Evolutionary conservation across 1,140 invertebrate genomes (phyloP).

Genomic region (Aphelenchoides besseyi): DNA sequence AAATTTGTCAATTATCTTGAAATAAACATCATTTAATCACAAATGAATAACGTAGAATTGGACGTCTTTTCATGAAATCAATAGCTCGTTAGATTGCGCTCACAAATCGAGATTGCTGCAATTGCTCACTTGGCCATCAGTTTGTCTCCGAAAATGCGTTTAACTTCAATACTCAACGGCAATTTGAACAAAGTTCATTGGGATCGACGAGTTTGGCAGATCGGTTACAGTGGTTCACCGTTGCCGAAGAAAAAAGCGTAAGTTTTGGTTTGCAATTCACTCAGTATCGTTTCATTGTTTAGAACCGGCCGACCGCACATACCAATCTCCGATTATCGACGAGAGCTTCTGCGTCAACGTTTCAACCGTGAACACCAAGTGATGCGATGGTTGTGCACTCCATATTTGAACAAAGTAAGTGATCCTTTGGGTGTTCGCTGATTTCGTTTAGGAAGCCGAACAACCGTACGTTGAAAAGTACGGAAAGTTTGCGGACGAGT

Average conservation of each 20-base stretch:
- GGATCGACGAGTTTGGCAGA: conserved; percentile 61
- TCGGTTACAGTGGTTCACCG: conserved; percentile 56
- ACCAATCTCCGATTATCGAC: conserved; percentile 33
- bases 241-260: conserved; percentile 56
- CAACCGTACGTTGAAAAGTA: conserved; percentile 43
- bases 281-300: conserved; percentile 18
- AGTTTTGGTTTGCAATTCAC: conserved; percentile 23
- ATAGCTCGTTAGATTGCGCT: too few relatives aligned
- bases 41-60: too few relatives aligned
- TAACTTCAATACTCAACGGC: conserved; percentile 21
- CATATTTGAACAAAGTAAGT: conserved; percentile 54
- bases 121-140: background rate
- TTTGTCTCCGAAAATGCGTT: conserved; percentile 30
- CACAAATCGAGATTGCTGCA: too few relatives aligned
- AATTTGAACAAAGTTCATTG: conserved; percentile 53
- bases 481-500: conserved; percentile 41
- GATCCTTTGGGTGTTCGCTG: background rate
- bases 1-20: too few relatives aligned
- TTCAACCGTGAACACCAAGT: conserved; percentile 53
- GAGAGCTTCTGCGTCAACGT: conserved; percentile 39
- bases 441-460: conserved; percentile 44
- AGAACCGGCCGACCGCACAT: conserved; percentile 51
- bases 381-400: conserved; percentile 54
- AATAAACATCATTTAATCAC: too few relatives aligned
- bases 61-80: too few relatives aligned